These are phyloP conservation scores for Chionoecetes opilio DNA, from an alignment of 1,140 invertebrate species.

Conservation along the genomic window DNA sequence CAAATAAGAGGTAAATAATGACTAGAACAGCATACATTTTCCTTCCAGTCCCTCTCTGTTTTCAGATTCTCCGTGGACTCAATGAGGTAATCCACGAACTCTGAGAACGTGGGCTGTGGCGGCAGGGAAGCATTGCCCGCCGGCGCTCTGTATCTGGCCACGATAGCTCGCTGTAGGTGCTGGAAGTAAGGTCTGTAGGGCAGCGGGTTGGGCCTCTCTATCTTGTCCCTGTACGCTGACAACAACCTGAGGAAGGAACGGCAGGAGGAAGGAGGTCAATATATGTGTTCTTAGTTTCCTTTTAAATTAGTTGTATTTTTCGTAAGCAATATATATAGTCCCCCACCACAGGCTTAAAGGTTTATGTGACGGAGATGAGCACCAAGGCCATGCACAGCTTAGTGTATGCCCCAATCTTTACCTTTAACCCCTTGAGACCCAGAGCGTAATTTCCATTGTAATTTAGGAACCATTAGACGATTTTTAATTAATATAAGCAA, in stretches of 20 bases:
- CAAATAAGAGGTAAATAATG: no score
- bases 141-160: constrained; percentile 35
- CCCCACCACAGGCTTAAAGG: no score
- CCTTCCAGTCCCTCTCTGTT: constrained; percentile 58
- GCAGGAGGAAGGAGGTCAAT: no score
- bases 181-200: constrained; percentile 66
- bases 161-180: constrained; percentile 63
- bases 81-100: constrained; percentile 71
- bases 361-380: no score
- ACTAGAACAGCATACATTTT: constrained; percentile 38
- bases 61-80: constrained; percentile 59
- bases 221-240: constrained; percentile 69
- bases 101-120: constrained; percentile 57
- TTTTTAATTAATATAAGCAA: no score
- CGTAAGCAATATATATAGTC: no score
- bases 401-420: no score
- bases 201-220: constrained; percentile 40
- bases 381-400: no score
- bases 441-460: no score
- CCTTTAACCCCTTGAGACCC: no score
- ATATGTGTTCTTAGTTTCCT: background rate
- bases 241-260: constrained; percentile 35
- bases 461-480: no score
- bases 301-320: no score
- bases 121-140: background rate